A percentile compares a stretch with the other conserved stretches of the same genome.
phyloP scores from a whole-genome alignment of 2,888 invertebrate species.

The Herminia tarsipennalis region DNA sequence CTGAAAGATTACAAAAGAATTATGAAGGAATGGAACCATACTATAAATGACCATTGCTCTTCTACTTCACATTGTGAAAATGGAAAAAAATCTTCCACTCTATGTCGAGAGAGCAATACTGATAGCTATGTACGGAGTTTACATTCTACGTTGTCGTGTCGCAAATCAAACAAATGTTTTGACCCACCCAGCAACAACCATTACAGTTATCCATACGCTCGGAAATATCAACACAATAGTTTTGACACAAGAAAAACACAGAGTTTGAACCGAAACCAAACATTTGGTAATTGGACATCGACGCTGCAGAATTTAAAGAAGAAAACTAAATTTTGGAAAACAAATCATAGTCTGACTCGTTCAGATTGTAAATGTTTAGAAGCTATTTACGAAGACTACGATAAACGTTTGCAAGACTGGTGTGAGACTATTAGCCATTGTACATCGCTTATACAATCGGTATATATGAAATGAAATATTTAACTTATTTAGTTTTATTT shows the following conservation, averaged over 20 bases:
- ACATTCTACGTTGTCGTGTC: slow-evolving; percentile 70
- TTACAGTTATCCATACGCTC: slow-evolving; percentile 63
- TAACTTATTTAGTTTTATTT: too few species aligned
- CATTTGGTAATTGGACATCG: slow-evolving; percentile 63
- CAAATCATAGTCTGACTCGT: slow-evolving; percentile 54
- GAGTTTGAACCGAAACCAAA: slow-evolving; percentile 61
- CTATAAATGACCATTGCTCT: slow-evolving; percentile 71
- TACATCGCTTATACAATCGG: slow-evolving; percentile 67
- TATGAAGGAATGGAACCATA: slow-evolving; percentile 82
- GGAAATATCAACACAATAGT: slow-evolving; percentile 47
- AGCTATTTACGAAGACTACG: slow-evolving; percentile 77
- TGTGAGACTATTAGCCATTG: slow-evolving; percentile 79
- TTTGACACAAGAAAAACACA: slow-evolving; percentile 58
- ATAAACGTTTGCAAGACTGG: slow-evolving; percentile 78
- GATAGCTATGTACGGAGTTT: slow-evolving; percentile 69
- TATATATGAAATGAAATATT: slow-evolving; percentile 36
- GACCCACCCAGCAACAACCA: slow-evolving; percentile 58
- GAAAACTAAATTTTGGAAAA: slow-evolving; percentile 69
- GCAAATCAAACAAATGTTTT: slow-evolving; percentile 61
- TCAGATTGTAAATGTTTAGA: slow-evolving; percentile 75
- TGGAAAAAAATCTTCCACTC: slow-evolving; percentile 57
- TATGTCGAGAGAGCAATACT: slow-evolving; percentile 62
- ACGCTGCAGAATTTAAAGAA: slow-evolving; percentile 68
- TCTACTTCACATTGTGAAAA: slow-evolving; percentile 52
- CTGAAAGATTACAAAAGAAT: slow-evolving; percentile 78